A percentile compares a stretch with the other conserved stretches of the same genome.
These are phyloP conservation scores for Antedon bifida DNA, from an alignment of 35 echinoderm and acorn worm species.

Conservation along the genomic window DNA sequence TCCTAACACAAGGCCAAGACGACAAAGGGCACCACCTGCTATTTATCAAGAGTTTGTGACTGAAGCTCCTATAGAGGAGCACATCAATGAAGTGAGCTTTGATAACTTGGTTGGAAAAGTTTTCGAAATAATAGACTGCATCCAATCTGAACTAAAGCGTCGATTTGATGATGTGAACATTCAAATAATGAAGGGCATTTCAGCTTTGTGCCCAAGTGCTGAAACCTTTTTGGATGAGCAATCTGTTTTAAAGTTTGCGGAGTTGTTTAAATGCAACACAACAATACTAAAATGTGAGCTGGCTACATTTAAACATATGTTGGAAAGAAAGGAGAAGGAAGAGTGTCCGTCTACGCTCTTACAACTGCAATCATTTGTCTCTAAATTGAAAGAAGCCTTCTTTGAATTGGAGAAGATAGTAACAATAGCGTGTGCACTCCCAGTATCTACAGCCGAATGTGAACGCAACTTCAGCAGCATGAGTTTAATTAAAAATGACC, in stretches of 20 bases:
- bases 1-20: no score
- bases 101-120: no score
- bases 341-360: background rate
- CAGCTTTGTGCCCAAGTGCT: background rate
- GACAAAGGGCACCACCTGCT: no score
- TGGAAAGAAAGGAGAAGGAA: background rate
- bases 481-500: constrained; percentile 12
- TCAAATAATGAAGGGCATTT: background rate
- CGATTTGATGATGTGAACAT: background rate
- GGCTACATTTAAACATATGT: background rate
- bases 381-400: background rate
- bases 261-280: background rate
- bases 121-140: no score
- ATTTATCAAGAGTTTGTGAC: no score
- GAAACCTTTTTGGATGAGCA: background rate
- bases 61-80: no score
- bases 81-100: no score
- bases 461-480: constrained; percentile 19
- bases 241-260: background rate
- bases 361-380: background rate
- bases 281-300: background rate
- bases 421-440: constrained; percentile 3
- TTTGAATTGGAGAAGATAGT: constrained; percentile 4
- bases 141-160: no score
- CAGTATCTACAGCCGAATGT: constrained; percentile 7